These are phyloP conservation scores for Triplophysa bombifrons DNA, from an alignment of 2,797 vertebrate species.

Conservation along the genomic window DNA sequence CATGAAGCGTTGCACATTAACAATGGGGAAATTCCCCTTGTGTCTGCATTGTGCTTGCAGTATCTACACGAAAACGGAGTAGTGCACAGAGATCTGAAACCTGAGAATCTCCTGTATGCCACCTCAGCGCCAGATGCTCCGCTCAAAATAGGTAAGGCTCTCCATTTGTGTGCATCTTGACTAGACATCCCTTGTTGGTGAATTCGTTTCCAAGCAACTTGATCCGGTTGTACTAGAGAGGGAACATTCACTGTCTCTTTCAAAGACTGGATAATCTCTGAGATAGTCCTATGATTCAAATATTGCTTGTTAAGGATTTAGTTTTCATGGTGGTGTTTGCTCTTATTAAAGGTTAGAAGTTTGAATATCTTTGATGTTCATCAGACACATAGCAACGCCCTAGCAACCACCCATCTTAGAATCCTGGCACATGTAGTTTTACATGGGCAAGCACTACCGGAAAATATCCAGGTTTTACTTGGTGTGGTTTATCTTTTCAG, in stretches of 20 bases:
- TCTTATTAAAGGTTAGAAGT: no score
- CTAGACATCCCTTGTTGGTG: slow-evolving; percentile 18
- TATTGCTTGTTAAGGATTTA: neutral
- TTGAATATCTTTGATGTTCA: no score
- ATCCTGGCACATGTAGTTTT: neutral
- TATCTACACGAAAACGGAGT: slow-evolving; percentile 89
- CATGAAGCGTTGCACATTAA: slow-evolving; percentile 20
- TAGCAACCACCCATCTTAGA: neutral
- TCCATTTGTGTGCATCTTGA: slow-evolving; percentile 6
- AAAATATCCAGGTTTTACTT: neutral
- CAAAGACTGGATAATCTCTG: neutral
- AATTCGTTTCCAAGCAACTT: slow-evolving; percentile 1
- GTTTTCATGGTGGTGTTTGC: no score
- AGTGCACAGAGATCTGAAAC: slow-evolving; percentile 88
- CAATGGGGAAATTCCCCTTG: slow-evolving; percentile 6
- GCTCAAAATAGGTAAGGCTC: slow-evolving; percentile 82
- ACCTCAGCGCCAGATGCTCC: slow-evolving; percentile 86
- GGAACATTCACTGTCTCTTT: neutral
- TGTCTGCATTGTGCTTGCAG: slow-evolving; percentile 66
- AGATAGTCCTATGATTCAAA: neutral
- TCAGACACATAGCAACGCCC: neutral
- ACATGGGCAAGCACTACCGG: neutral
- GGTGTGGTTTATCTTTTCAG: slow-evolving; percentile 66
- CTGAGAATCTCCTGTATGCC: slow-evolving; percentile 87
- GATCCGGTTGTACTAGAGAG: neutral